phyloP scores from a whole-genome alignment of 2,797 vertebrate genomes.

The Telmatherina bonti region DNA sequence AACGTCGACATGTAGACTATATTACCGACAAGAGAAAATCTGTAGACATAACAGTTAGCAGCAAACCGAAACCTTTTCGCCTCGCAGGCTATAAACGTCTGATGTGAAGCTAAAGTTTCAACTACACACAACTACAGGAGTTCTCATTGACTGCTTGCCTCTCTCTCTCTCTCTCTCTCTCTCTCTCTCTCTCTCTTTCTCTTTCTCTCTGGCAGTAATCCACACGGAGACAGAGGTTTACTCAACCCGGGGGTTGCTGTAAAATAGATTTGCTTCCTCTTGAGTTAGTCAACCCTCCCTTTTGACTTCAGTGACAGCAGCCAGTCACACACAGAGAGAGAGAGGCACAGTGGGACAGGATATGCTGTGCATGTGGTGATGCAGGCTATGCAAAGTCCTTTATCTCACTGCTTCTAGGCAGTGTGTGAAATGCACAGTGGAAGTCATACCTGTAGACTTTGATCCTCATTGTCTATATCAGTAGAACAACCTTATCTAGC shows the following conservation, averaged over 20 bases:
- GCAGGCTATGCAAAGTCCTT: slow-evolving; percentile 70
- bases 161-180: no score
- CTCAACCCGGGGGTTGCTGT: slow-evolving; percentile 30
- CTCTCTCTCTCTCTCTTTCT: no score
- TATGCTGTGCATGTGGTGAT: slow-evolving; percentile 68
- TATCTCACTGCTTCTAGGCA: slow-evolving; percentile 26
- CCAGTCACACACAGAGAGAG: slow-evolving; percentile 24
- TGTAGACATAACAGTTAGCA: background rate
- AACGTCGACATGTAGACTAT: slow-evolving; percentile 35
- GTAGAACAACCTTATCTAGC: slow-evolving; percentile 54
- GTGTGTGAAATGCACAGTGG: slow-evolving; percentile 20
- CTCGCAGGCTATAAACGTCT: background rate
- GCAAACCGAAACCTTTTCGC: slow-evolving; percentile 52
- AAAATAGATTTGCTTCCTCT: slow-evolving; percentile 39
- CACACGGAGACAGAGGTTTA: slow-evolving; percentile 40
- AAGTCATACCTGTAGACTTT: slow-evolving; percentile 65
- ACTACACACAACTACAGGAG: slow-evolving; percentile 18
- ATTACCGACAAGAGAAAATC: slow-evolving; percentile 2
- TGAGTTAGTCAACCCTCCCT: slow-evolving; percentile 41
- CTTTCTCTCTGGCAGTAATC: slow-evolving; percentile 36
- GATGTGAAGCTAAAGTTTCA: slow-evolving; percentile 14
- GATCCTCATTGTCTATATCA: slow-evolving; percentile 56
- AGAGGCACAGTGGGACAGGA: slow-evolving; percentile 32
- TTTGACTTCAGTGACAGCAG: slow-evolving; percentile 27
- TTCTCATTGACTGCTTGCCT: slow-evolving; percentile 29